These are phyloP conservation scores for Caranx melampygus DNA, from an alignment of 2,113 vertebrate genomes.

Conservation along the genomic window DNA sequence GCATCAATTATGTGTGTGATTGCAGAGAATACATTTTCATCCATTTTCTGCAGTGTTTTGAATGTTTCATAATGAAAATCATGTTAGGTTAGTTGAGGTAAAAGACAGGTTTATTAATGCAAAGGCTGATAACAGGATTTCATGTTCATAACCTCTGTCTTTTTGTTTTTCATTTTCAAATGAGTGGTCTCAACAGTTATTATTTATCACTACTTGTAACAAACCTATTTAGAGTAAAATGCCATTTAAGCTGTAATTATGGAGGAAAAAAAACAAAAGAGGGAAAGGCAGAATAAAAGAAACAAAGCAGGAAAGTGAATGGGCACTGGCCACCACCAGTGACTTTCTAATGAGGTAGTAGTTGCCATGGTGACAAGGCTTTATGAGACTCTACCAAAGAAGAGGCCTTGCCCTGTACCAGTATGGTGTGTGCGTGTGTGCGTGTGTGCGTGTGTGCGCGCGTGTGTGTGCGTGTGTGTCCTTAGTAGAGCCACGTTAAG, in stretches of 20 bases:
- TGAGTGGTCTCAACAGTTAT: conserved; percentile 6
- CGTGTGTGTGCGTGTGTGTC: conserved; percentile 10
- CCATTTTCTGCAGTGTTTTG: not conserved
- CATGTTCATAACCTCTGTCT: conserved; percentile 3
- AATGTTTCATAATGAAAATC: conserved; percentile 24
- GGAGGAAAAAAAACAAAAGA: conserved; percentile 16
- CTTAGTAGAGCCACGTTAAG: conserved; percentile 34
- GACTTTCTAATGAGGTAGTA: conserved; percentile 76
- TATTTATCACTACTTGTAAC: conserved; percentile 31
- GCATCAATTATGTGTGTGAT: not conserved
- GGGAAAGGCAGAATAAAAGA: conserved; percentile 53
- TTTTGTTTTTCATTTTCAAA: conserved; percentile 30
- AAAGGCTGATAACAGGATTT: conserved; percentile 22
- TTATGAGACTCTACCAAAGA: conserved; percentile 70
- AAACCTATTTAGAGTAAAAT: conserved; percentile 44
- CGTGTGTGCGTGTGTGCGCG: conserved; percentile 28
- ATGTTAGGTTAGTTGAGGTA: not conserved
- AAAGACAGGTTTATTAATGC: conserved; percentile 15
- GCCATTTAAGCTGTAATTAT: conserved; percentile 37
- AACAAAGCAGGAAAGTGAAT: conserved; percentile 58
- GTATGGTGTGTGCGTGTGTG: conserved; percentile 43
- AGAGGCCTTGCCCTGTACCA: conserved; percentile 72
- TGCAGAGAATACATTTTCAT: too few species aligned
- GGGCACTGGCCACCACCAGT: conserved; percentile 67
- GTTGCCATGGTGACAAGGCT: conserved; percentile 81